Percentiles rank a stretch among this genome's conserved stretches.
These are phyloP conservation scores for Threskiornis aethiopicus DNA, from an alignment of 2,797 vertebrate genomes.

Conservation along the genomic window DNA sequence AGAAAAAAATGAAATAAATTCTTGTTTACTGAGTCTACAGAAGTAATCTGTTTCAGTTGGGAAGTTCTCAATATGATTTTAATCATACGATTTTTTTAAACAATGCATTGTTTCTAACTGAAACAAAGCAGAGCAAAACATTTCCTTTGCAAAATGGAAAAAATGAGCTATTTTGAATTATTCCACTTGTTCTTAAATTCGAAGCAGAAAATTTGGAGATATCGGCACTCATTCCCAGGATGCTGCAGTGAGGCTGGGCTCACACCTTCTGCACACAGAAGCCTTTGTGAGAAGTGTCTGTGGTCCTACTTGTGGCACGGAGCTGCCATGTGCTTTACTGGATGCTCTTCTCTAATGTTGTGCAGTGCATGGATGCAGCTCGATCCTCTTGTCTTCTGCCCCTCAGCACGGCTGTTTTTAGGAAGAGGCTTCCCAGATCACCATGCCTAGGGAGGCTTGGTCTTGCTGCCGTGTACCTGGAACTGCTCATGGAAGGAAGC, in stretches of 20 bases:
- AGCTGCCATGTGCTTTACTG: neutral
- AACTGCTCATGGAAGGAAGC: neutral
- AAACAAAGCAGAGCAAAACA: neutral
- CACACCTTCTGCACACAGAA: neutral
- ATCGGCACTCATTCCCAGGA: neutral
- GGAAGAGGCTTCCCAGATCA: neutral
- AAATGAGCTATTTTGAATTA: neutral
- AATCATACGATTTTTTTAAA: neutral
- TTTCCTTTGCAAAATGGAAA: neutral
- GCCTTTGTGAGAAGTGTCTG: neutral
- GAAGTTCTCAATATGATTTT: neutral
- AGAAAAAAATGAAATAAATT: neutral
- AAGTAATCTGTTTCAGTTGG: neutral
- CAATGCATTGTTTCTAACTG: neutral
- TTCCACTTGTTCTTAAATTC: neutral
- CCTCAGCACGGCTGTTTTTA: neutral
- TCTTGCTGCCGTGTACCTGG: accelerated
- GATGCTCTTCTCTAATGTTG: neutral
- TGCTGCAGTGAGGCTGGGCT: neutral
- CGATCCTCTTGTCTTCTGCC: neutral
- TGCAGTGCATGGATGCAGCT: neutral
- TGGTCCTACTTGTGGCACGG: neutral
- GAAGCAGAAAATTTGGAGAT: neutral
- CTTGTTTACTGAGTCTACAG: neutral
- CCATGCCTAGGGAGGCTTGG: neutral